phyloP scores from a whole-genome alignment of 2,113 vertebrate genomes.

The Antigone vipio region DNA sequence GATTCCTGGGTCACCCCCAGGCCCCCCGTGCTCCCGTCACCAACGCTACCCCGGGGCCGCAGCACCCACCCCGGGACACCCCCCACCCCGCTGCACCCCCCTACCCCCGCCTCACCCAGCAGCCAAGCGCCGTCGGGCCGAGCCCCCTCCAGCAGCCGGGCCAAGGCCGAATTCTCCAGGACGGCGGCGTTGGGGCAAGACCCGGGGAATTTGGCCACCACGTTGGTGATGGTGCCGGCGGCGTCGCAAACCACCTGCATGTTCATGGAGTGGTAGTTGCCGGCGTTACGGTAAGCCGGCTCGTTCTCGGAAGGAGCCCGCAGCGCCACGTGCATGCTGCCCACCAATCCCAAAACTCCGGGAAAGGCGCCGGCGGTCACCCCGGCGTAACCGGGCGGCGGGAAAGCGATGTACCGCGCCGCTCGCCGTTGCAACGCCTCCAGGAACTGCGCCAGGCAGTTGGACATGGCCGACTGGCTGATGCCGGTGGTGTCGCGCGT shows the following conservation, averaged over 20 bases:
- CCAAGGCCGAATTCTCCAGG: neutral
- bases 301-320: neutral
- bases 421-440: neutral
- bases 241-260: neutral
- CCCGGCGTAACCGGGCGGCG: rapidly evolving
- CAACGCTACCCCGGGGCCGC: no score
- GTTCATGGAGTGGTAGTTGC: neutral
- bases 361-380: neutral
- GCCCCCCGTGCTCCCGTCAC: no score
- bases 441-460: neutral
- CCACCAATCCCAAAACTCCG: neutral
- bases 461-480: conserved; percentile 11
- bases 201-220: neutral
- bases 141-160: neutral
- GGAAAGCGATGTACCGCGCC: neutral
- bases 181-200: neutral
- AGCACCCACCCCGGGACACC: no score
- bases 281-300: neutral
- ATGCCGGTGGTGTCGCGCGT: neutral
- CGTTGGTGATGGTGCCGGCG: neutral
- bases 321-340: neutral
- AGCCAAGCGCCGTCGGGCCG: neutral
- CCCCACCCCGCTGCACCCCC: no score
- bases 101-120: neutral
- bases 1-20: no score